Conservation (phyloP, 2,888 invertebrate genomes). For the Pharmacophagus antenor region DNA sequence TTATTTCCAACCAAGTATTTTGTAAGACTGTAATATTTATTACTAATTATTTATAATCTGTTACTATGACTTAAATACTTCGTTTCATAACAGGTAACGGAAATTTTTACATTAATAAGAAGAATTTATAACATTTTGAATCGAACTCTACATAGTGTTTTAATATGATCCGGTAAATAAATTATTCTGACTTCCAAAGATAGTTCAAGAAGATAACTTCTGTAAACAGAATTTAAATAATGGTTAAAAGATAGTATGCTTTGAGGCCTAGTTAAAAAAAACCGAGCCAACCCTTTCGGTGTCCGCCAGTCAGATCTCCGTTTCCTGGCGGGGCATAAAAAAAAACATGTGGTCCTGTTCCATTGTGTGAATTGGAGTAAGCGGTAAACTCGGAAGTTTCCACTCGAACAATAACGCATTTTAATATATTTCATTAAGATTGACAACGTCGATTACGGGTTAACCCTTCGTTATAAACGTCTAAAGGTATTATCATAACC, state of each 20-base stretch:
- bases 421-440: constrained; percentile 79
- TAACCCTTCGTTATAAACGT: constrained; percentile 50
- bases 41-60: no score
- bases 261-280: constrained; percentile 49
- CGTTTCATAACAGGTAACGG: no score
- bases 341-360: constrained; percentile 61
- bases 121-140: background rate
- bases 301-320: constrained; percentile 64
- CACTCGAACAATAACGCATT: constrained; percentile 74
- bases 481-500: constrained; percentile 6
- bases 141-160: background rate
- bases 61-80: no score
- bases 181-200: constrained; percentile 43
- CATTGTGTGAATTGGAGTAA: constrained; percentile 70
- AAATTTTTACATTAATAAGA: no score
- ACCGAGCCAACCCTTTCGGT: constrained; percentile 70
- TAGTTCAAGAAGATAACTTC: constrained; percentile 42
- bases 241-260: constrained; percentile 66
- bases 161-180: constrained; percentile 36
- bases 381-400: constrained; percentile 64
- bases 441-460: constrained; percentile 69
- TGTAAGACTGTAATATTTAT: no score
- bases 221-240: constrained; percentile 55
- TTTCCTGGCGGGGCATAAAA: constrained; percentile 58
- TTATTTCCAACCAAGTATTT: no score